phyloP scores from a whole-genome alignment of 2,888 invertebrate species.

The Digitonthophagus gazella region DNA sequence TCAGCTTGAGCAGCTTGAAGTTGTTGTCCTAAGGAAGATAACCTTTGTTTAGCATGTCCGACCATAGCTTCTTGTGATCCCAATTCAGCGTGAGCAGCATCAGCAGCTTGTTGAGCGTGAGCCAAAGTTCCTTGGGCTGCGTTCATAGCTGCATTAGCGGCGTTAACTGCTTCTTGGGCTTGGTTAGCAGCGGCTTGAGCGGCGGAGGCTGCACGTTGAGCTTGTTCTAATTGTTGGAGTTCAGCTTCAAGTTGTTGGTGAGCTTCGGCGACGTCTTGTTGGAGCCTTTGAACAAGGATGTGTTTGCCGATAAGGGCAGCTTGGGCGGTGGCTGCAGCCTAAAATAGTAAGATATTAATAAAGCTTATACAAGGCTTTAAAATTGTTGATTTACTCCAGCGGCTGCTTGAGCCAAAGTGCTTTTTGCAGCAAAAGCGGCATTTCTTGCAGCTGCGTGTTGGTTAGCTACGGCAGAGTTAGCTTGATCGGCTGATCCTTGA shows the following conservation, averaged over 20 bases:
- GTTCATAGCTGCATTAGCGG: slow-evolving; percentile 71
- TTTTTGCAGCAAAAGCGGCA: slow-evolving; percentile 70
- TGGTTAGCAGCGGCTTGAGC: slow-evolving; percentile 69
- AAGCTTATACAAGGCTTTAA: neutral
- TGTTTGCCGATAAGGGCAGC: slow-evolving; percentile 67
- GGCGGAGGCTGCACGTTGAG: slow-evolving; percentile 68
- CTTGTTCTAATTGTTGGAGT: slow-evolving; percentile 70
- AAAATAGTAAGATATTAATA: neutral
- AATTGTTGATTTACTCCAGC: slow-evolving; percentile 19
- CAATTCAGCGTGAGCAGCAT: slow-evolving; percentile 72
- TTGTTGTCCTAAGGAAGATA: slow-evolving; percentile 67
- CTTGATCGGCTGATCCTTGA: slow-evolving; percentile 67
- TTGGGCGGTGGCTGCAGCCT: slow-evolving; percentile 66
- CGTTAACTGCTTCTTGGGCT: slow-evolving; percentile 58
- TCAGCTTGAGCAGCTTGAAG: slow-evolving; percentile 68
- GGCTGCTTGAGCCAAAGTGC: slow-evolving; percentile 51
- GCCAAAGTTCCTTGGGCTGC: slow-evolving; percentile 75
- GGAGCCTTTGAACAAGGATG: slow-evolving; percentile 56
- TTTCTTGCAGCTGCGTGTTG: slow-evolving; percentile 69
- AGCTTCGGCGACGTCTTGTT: slow-evolving; percentile 72
- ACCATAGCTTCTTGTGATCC: slow-evolving; percentile 75
- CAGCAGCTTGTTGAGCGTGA: slow-evolving; percentile 71
- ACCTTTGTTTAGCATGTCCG: slow-evolving; percentile 68
- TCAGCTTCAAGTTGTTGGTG: slow-evolving; percentile 69
- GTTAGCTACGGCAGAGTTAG: slow-evolving; percentile 62